Conservation (phyloP, 2,888 invertebrate species). For the Cantharis rustica region DNA sequence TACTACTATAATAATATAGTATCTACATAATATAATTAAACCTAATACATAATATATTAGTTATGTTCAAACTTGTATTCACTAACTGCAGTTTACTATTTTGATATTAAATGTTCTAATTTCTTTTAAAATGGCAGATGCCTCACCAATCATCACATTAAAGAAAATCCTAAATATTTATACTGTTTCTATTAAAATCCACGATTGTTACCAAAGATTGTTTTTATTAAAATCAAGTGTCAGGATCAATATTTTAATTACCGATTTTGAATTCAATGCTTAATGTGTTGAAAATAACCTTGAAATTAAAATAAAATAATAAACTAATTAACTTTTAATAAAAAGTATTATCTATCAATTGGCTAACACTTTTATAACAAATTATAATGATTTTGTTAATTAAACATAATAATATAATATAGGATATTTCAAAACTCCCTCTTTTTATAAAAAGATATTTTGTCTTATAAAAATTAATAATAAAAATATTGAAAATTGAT, state of each 20-base stretch:
- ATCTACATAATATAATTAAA: too few relatives aligned
- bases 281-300: neutral
- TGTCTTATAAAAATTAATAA: too few relatives aligned
- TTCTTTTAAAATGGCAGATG: neutral
- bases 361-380: neutral
- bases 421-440: neutral
- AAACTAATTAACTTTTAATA: conserved; percentile 1
- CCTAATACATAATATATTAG: too few relatives aligned
- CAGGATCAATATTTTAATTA: conserved; percentile 1
- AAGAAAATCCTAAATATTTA: neutral
- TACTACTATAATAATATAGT: too few relatives aligned
- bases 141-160: neutral
- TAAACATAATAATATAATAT: neutral
- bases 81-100: neutral
- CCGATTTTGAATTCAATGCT: neutral
- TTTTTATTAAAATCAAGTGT: neutral
- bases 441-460: neutral
- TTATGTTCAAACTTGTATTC: too few relatives aligned
- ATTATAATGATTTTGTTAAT: neutral
- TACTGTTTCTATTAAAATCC: neutral
- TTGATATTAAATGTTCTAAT: neutral
- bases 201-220: neutral
- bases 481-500: neutral
- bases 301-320: neutral
- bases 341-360: neutral